phyloP scores from a whole-genome alignment of 2,797 vertebrate species.

The Discoglossus pictus region DNA sequence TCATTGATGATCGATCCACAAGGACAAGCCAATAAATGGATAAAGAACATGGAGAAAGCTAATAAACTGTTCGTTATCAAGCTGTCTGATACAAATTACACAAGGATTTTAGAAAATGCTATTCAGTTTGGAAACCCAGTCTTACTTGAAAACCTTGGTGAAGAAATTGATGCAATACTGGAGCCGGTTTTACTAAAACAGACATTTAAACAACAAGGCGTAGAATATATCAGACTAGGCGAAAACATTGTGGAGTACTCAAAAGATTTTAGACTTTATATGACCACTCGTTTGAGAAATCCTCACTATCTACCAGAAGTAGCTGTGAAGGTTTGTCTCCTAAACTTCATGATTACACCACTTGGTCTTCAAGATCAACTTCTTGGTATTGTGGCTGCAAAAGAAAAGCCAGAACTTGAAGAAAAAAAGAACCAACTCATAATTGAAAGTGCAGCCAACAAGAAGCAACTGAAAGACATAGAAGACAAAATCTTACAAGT shows the following conservation, averaged over 20 bases:
- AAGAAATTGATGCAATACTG: constrained; percentile 88
- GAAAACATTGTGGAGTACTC: constrained; percentile 91
- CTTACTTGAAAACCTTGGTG: constrained; percentile 86
- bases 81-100: constrained; percentile 81
- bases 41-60: constrained; percentile 91
- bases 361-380: constrained; percentile 92
- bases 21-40: constrained; percentile 93
- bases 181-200: constrained; percentile 88
- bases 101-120: constrained; percentile 82
- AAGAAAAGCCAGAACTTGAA: constrained; percentile 91
- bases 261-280: constrained; percentile 86
- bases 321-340: constrained; percentile 89
- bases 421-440: constrained; percentile 92
- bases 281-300: constrained; percentile 89
- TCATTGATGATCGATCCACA: constrained; percentile 94
- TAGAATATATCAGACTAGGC: constrained; percentile 89
- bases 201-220: constrained; percentile 90
- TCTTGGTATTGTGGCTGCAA: constrained; percentile 87
- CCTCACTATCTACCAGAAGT: constrained; percentile 95
- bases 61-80: constrained; percentile 87
- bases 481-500: constrained; percentile 90
- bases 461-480: constrained; percentile 89
- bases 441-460: constrained; percentile 85
- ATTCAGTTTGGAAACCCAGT: constrained; percentile 89
- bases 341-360: constrained; percentile 96